phyloP scores from a whole-genome alignment of 1,140 invertebrate genomes.

The Drosophila albomicans region DNA sequence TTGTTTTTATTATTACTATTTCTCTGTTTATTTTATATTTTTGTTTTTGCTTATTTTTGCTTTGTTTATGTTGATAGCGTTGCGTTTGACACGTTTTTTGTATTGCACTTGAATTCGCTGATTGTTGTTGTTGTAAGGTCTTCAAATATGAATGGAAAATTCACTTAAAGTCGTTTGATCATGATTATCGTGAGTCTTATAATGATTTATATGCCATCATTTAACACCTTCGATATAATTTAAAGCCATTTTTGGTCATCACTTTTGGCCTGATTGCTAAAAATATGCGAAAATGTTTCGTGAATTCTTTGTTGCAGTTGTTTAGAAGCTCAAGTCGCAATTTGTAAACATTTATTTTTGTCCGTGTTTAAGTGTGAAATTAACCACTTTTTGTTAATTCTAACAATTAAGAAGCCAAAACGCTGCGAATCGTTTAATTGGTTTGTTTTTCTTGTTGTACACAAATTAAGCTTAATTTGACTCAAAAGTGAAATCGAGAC shows the following conservation, averaged over 20 bases:
- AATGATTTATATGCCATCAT: constrained; percentile 29
- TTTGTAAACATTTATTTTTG: neutral
- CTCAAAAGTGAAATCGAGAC: constrained; percentile 23
- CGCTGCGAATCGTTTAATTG: constrained; percentile 12
- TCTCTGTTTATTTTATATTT: constrained; percentile 9
- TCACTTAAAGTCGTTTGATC: constrained; percentile 19
- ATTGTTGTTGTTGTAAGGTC: constrained; percentile 16
- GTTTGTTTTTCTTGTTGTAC: constrained; percentile 15
- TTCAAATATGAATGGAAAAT: constrained; percentile 34
- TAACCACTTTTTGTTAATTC: constrained; percentile 21
- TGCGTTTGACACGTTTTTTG: constrained; percentile 44
- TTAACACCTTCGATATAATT: constrained; percentile 23
- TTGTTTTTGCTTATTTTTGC: neutral
- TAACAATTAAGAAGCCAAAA: constrained; percentile 15
- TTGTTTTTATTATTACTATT: constrained; percentile 1
- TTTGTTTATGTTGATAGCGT: constrained; percentile 11
- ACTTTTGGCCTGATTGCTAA: constrained; percentile 1
- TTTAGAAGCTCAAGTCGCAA: neutral
- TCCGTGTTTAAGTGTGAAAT: constrained; percentile 4
- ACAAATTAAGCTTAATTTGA: constrained; percentile 25
- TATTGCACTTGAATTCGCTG: constrained; percentile 38
- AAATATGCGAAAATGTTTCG: neutral
- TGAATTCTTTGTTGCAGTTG: neutral
- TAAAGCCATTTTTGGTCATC: constrained; percentile 14
- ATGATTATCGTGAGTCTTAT: constrained; percentile 35